Base-by-base conservation (phyloP, 2,888 invertebrate species). In the Rhabditophanes sp. region DNA sequence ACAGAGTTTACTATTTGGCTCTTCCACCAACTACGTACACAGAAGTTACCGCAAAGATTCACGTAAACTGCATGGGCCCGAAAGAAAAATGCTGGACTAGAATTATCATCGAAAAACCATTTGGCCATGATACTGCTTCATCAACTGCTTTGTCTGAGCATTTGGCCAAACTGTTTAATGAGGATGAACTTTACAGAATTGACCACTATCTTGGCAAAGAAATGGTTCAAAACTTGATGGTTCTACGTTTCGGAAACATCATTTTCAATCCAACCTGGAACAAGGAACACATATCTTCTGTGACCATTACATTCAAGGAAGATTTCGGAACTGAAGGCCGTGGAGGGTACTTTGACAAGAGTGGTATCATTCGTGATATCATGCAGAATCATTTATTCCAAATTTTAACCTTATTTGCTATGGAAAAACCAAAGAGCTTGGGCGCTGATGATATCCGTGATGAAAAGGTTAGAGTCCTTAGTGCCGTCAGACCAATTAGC, bases 161-260 rank as follows among this genome's bases (percentile, higher is more conserved):
- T 68, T 69, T 93, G 48, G 75, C 79, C 2, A 73, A 76, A 0
- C 70, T 88, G 16, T 93, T 88, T 66, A 75, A 74, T 35, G 39
- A 39, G 71, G 81, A 85, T 35, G 83, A 93, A 68, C 74, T 93
- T 31, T 93, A 88, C 66, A 75, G 93, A 50, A 90, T 93, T 56
- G 93, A 93, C 68, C 93, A 93, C 68, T 93, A 93, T 65, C 74
- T 93, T 35, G 93, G 93, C n/a, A 93, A 93, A 67, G 93, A 93
- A 70, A 93, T 93, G 90, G 90, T 93, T 1, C 90, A 93, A 69
- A 93, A 93, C 70, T 71, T 93, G 27, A 82, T 93, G 81, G 83
- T 85, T 1, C 74, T 90, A 32, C 75, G 79, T 63, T 93, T 90
- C 72, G 87, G 80, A 8, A 93, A 93, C 67, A 74, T 80, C 57